phyloP scores from a whole-genome alignment of 2,888 invertebrate genomes.

The Ommatoiulus sabulosus region DNA sequence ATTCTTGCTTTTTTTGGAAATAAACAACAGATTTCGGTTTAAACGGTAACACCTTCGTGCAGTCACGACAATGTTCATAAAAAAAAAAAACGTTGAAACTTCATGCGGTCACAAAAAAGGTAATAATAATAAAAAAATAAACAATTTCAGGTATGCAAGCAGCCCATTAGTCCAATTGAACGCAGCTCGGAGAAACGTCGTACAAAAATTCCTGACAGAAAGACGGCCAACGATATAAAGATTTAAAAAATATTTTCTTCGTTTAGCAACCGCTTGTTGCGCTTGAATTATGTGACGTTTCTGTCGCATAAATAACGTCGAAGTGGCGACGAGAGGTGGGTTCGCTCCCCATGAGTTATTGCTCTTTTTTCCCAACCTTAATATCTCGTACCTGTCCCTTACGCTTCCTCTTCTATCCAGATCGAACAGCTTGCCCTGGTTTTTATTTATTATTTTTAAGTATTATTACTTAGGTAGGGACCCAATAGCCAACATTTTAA shows the following conservation, averaged over 20 bases:
- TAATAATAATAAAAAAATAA: not conserved
- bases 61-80: too few species aligned
- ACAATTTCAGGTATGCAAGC: conserved; percentile 4
- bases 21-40: too few species aligned
- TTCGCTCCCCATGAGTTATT: conserved; percentile 12
- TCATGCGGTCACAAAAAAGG: too few species aligned
- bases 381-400: not conserved
- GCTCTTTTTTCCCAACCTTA: not conserved
- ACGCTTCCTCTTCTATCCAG: not conserved
- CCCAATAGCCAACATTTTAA: conserved; percentile 3
- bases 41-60: too few species aligned
- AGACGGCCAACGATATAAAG: not conserved
- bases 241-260: not conserved
- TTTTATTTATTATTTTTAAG: conserved; percentile 35
- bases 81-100: too few species aligned
- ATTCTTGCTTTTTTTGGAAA: too few species aligned
- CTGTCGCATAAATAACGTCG: conserved; percentile 47
- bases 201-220: not conserved
- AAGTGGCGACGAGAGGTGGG: conserved; percentile 47
- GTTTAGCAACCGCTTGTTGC: conserved; percentile 36
- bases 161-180: not conserved
- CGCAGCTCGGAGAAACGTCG: not conserved
- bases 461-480: not conserved
- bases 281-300: conserved; percentile 34
- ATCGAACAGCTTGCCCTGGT: not conserved